These are phyloP conservation scores for Latrodectus hesperus DNA, from an alignment of 2,888 invertebrate genomes.

Conservation along the genomic window DNA sequence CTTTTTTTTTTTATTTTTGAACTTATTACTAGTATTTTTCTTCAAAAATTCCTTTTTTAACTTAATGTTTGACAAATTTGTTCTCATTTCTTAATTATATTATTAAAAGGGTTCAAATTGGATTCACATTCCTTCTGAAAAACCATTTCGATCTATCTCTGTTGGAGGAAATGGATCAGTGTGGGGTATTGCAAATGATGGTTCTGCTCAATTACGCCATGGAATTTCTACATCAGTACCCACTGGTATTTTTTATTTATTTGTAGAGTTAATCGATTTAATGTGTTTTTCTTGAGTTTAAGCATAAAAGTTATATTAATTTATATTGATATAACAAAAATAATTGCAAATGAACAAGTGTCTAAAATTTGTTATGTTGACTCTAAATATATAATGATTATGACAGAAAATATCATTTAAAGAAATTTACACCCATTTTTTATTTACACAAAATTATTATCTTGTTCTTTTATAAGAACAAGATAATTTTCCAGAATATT, in stretches of 20 bases:
- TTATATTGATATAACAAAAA: too few relatives aligned
- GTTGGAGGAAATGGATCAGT: conserved; percentile 77
- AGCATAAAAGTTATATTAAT: too few relatives aligned
- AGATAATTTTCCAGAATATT: too few relatives aligned
- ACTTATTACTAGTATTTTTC: too few relatives aligned
- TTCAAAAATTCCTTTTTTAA: too few relatives aligned
- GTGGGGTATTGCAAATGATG: conserved; percentile 90
- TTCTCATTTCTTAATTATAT: conserved; percentile 4
- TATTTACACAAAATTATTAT: too few relatives aligned
- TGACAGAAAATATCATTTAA: too few relatives aligned
- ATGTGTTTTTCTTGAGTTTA: neutral
- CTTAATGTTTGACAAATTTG: too few relatives aligned
- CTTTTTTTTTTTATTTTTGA: too few relatives aligned
- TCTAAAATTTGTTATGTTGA: neutral
- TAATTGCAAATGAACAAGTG: neutral
- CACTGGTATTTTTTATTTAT: conserved; percentile 30
- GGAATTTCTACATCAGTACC: conserved; percentile 83
- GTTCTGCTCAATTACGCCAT: conserved; percentile 87
- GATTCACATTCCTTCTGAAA: conserved; percentile 88
- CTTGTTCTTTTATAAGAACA: too few relatives aligned
- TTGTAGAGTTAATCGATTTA: neutral
- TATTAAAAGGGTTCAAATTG: conserved; percentile 81
- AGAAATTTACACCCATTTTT: too few relatives aligned
- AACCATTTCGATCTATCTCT: conserved; percentile 80
- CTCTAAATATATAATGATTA: too few relatives aligned